A percentile compares a stretch with the other conserved stretches of the same genome.
phyloP scores from a whole-genome alignment of 2,113 vertebrate species.

The Butorides virescens region DNA sequence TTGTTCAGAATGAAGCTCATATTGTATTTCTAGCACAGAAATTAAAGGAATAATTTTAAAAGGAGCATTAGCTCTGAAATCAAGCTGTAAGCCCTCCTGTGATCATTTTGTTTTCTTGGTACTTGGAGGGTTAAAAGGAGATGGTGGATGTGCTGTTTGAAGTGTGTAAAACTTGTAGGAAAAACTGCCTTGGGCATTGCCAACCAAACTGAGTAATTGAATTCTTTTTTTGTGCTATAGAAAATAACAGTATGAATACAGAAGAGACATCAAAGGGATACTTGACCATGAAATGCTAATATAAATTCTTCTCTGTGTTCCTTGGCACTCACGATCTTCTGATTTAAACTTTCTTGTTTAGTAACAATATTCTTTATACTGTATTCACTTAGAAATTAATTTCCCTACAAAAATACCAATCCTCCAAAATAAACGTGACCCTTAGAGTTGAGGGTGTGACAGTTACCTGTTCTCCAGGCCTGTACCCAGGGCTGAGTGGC shows the following conservation, averaged over 20 bases:
- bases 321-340: neutral
- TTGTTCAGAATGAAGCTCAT: slow-evolving; percentile 12
- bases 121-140: slow-evolving; percentile 53
- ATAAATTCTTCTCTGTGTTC: slow-evolving; percentile 26
- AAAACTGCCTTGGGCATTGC: slow-evolving; percentile 42
- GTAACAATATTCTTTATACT: neutral
- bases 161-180: slow-evolving; percentile 27
- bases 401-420: neutral
- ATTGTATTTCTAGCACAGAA: slow-evolving; percentile 27
- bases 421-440: neutral
- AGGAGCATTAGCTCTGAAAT: neutral
- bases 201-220: slow-evolving; percentile 31
- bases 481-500: neutral
- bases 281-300: slow-evolving; percentile 54
- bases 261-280: slow-evolving; percentile 51
- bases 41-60: slow-evolving; percentile 39
- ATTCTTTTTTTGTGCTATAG: slow-evolving; percentile 16
- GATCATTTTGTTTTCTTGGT: slow-evolving; percentile 2
- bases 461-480: no score
- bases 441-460: neutral
- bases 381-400: neutral
- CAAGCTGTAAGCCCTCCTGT: neutral
- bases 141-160: slow-evolving; percentile 7
- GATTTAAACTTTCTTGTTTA: neutral
- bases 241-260: slow-evolving; percentile 46